These are phyloP conservation scores for Phalacrocorax brasilianus DNA, from an alignment of 2,113 vertebrate genomes.

Conservation along the genomic window DNA sequence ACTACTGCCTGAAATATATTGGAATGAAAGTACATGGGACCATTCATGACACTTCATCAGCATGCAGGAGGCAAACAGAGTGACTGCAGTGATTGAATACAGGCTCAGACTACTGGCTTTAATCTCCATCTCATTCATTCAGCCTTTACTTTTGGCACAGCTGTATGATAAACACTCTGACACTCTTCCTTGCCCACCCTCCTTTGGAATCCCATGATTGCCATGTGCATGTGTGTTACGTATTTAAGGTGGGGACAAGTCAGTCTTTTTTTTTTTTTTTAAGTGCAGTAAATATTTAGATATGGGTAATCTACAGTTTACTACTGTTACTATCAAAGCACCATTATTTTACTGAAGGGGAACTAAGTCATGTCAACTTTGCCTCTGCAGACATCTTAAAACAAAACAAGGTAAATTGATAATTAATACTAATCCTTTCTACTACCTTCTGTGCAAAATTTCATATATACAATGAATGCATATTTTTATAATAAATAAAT, in stretches of 20 bases:
- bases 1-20: conserved; percentile 75
- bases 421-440: background rate
- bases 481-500: background rate
- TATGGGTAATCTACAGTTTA: background rate
- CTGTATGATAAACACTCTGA: conserved; percentile 87
- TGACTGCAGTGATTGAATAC: conserved; percentile 89
- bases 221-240: conserved; percentile 29
- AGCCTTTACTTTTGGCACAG: conserved; percentile 83
- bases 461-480: background rate
- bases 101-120: conserved; percentile 87
- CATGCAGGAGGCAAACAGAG: conserved; percentile 85
- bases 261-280: background rate
- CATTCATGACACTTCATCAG: conserved; percentile 89
- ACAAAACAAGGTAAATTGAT: background rate
- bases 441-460: background rate
- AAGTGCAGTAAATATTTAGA: background rate
- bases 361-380: background rate
- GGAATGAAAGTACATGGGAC: conserved; percentile 82
- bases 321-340: background rate
- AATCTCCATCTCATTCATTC: conserved; percentile 90
- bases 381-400: background rate
- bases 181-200: conserved; percentile 67
- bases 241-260: background rate
- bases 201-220: conserved; percentile 63
- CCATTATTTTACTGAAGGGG: background rate